These are phyloP conservation scores for Rhinophrynus dorsalis DNA, from an alignment of 2,797 vertebrate genomes.

Conservation along the genomic window DNA sequence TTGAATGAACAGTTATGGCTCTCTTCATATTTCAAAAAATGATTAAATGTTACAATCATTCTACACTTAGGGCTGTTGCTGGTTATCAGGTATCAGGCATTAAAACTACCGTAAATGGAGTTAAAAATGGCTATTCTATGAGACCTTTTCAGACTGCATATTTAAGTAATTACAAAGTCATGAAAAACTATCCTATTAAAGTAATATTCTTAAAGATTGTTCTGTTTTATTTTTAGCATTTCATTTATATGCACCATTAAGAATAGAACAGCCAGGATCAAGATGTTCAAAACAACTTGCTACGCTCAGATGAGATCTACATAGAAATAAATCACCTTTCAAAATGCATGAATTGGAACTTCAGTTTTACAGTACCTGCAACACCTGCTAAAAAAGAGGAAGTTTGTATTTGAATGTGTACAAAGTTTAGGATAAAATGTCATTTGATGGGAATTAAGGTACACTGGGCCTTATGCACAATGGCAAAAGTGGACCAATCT, in stretches of 20 bases:
- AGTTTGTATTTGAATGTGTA: neutral
- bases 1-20: no score
- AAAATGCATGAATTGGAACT: constrained; percentile 37
- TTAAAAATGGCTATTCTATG: constrained; percentile 6
- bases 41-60: no score
- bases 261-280: constrained; percentile 44
- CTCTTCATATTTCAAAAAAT: no score
- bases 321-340: constrained; percentile 48
- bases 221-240: constrained; percentile 46
- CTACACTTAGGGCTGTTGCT: no score
- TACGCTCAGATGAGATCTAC: constrained; percentile 47
- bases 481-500: no score
- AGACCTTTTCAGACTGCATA: neutral
- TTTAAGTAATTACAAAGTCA: constrained; percentile 28
- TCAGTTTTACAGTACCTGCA: constrained; percentile 22
- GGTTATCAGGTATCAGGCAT: no score
- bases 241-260: constrained; percentile 43
- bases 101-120: no score
- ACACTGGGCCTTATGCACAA: no score
- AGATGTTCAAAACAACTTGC: constrained; percentile 45
- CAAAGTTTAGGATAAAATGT: neutral
- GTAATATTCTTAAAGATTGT: constrained; percentile 39
- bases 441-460: neutral
- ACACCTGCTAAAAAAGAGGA: constrained; percentile 38
- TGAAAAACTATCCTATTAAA: constrained; percentile 29